Conservation (phyloP, 2,797 vertebrate species). For the Lindbergichthys nudifrons region DNA sequence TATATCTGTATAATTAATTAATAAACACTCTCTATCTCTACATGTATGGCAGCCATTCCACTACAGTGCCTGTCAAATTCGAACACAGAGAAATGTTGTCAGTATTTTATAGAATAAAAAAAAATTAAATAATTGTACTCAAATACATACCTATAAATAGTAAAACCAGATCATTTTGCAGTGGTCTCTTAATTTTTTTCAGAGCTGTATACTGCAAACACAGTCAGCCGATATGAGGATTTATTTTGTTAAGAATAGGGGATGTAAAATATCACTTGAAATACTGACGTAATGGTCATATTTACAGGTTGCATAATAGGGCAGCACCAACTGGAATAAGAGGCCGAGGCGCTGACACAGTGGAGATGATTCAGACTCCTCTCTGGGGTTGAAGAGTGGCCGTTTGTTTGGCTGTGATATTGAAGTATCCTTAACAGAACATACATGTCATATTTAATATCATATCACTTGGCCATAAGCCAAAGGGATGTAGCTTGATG, state of each 20-base stretch:
- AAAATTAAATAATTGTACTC: too few relatives aligned
- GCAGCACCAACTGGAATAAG: conserved; percentile 63
- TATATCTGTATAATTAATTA: conserved; percentile 21
- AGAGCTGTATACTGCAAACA: conserved; percentile 21
- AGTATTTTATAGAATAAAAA: too few relatives aligned
- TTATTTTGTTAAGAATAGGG: conserved; percentile 44
- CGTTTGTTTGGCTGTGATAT: conserved; percentile 42
- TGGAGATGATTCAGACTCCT: conserved; percentile 57
- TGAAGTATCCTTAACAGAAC: conserved; percentile 14
- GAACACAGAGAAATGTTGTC: too few relatives aligned
- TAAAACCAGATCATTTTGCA: too few relatives aligned
- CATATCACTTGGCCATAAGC: conserved; percentile 24
- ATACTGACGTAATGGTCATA: conserved; percentile 70
- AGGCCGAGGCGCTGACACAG: conserved; percentile 58
- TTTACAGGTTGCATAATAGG: conserved; percentile 71
- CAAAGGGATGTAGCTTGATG: conserved; percentile 8
- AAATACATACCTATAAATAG: too few relatives aligned
- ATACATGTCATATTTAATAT: conserved; percentile 24
- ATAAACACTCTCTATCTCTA: background rate
- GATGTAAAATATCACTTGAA: conserved; percentile 63
- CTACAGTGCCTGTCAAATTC: too few relatives aligned
- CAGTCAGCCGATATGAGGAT: conserved; percentile 31
- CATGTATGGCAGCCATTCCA: too few relatives aligned
- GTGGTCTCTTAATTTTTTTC: too few relatives aligned
- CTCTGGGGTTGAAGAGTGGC: conserved; percentile 36